Evolutionary conservation across 1,140 invertebrate species (phyloP).

Genomic region (Meloidogyne hapla): DNA sequence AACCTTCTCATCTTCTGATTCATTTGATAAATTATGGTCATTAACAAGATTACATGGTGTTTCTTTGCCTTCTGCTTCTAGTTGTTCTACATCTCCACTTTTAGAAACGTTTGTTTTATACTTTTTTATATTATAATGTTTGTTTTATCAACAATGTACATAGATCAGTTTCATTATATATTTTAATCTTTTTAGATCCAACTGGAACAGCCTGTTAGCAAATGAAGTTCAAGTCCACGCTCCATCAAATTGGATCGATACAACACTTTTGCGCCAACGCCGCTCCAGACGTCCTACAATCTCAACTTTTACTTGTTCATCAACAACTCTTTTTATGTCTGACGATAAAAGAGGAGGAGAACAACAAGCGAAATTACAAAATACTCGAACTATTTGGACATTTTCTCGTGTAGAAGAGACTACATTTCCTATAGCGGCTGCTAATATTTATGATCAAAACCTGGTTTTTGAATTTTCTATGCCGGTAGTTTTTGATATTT

Average conservation of each 20-base stretch:
- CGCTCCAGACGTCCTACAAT: not conserved
- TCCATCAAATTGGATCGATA: not conserved
- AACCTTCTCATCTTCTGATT: not conserved
- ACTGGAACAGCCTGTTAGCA: not conserved
- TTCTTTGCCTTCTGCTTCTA: not conserved
- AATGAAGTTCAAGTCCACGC: not conserved
- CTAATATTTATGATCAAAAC: not conserved
- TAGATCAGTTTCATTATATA: too few species aligned
- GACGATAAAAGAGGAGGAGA: not conserved
- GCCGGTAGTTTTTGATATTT: not conserved
- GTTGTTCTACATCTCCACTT: not conserved
- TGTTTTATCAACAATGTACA: too few species aligned
- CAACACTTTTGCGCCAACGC: not conserved
- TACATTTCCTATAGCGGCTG: not conserved
- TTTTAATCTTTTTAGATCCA: not conserved
- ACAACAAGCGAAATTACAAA: not conserved
- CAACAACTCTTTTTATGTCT: not conserved
- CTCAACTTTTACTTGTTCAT: not conserved
- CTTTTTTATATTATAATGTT: too few species aligned
- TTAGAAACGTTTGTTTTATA: not conserved
- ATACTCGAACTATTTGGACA: not conserved
- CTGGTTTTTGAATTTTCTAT: not conserved
- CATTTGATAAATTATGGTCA: not conserved
- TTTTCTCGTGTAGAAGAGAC: not conserved
- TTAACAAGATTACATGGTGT: not conserved